Percentiles rank a stretch among this genome's conserved stretches.
Evolutionary conservation across 2,888 invertebrate species (phyloP).

Genomic region (Pachliopta kotzebuea): DNA sequence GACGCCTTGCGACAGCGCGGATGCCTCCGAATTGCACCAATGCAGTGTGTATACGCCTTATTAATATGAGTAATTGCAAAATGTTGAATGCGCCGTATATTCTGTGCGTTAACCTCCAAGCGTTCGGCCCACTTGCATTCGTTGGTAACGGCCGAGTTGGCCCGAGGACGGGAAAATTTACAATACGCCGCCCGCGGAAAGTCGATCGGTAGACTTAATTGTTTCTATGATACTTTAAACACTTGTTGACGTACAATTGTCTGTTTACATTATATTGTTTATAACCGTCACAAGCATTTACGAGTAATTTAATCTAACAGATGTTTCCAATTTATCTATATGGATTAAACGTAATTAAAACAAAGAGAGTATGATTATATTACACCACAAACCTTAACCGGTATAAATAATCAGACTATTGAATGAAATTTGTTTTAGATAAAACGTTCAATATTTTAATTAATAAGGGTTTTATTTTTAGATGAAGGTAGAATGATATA

Average conservation of each 20-base stretch:
- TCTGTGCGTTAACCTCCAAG: slow-evolving; percentile 69
- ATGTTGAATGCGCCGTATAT: slow-evolving; percentile 65
- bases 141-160: slow-evolving; percentile 70
- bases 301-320: too few species aligned
- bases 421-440: too few species aligned
- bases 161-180: slow-evolving; percentile 65
- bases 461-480: too few species aligned
- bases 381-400: too few species aligned
- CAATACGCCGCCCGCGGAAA: slow-evolving; percentile 26
- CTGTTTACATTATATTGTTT: too few species aligned
- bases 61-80: slow-evolving; percentile 76
- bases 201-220: slow-evolving; percentile 8
- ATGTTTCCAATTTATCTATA: too few species aligned
- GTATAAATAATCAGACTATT: too few species aligned
- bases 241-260: neutral
- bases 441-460: too few species aligned
- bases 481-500: neutral
- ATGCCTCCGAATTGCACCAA: slow-evolving; percentile 71
- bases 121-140: slow-evolving; percentile 70
- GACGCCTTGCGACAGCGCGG: slow-evolving; percentile 74
- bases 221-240: slow-evolving; percentile 11
- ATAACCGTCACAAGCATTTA: too few species aligned
- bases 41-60: slow-evolving; percentile 56
- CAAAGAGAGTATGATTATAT: too few species aligned
- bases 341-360: too few species aligned